Base-by-base conservation (phyloP, 2,113 vertebrate genomes). In the Sinocyclocheilus anshuiensis region DNA sequence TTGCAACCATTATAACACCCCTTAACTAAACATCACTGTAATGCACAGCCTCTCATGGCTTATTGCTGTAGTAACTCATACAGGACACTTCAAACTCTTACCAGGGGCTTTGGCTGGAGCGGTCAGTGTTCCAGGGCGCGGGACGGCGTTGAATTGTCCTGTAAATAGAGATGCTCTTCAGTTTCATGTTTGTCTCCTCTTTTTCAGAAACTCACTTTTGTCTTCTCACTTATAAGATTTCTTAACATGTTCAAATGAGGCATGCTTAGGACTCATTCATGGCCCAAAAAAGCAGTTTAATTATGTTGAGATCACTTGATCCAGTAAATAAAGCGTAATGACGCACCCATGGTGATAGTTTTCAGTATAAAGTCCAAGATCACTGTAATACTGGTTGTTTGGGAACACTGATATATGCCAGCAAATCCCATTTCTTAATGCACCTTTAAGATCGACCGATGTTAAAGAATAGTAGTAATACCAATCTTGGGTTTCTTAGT, bases 121-220 rank as follows among this genome's bases (percentile, higher is more conserved):
- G 20, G 89, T 77, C 84, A 90, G 88, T 57, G 74, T 5, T 33
- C 18, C 13, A 81, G 95, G 94, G 61, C 94, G 95, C 6, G 95
- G 95, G 6, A 96, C 95, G 0, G 95, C 95, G 55, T 92, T 95
- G 90, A 95, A 95, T 0, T 69, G 61, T 74, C 94, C 95, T 95
- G 29, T 81, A 13, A 71, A 82, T 7, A 72, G 20, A 79, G 18
- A 48, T 39, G 8, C 12, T 29, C 15, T 55, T 53, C 6, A 57
- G 6, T 82, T 82, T 33, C 61, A 24, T 2, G 16, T 20, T 20
- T 4, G 24, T 26, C 11, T 50, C 2, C 1, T 15, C n/a, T 33
- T 63, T 63, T 42, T 45, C n/a, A 39, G 7, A 20, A 7, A 16
- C 18, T 71, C 12, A 1, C 16, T 8, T n/a, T 42, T 39, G 36